These are phyloP conservation scores for Microctenopoma steveboyesi DNA, from an alignment of 2,797 vertebrate species.

Conservation along the genomic window DNA sequence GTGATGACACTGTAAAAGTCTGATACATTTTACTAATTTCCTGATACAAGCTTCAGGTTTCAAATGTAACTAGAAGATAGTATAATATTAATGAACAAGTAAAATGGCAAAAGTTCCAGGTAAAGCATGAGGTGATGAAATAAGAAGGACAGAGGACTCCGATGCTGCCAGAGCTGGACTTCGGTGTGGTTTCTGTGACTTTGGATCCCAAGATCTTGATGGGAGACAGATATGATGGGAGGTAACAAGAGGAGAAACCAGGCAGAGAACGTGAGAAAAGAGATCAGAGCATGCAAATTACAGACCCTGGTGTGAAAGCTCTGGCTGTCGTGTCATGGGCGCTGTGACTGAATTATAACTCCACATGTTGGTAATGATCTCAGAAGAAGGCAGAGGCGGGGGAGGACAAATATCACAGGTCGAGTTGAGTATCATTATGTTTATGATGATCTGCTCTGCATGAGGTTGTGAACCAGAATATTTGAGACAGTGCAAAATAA, in stretches of 20 bases:
- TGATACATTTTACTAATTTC: too few species aligned
- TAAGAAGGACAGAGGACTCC: background rate
- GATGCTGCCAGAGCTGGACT: background rate
- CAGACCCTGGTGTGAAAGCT: constrained; percentile 19
- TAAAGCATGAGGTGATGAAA: too few species aligned
- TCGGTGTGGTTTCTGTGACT: background rate
- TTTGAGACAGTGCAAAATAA: too few species aligned
- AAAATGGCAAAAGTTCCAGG: too few species aligned
- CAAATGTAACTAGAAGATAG: too few species aligned
- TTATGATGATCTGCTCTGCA: background rate
- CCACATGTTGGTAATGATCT: constrained; percentile 11
- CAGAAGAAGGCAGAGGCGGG: background rate
- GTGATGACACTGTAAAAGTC: too few species aligned
- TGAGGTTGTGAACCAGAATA: background rate
- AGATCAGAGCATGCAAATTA: constrained; percentile 24
- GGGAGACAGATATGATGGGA: background rate
- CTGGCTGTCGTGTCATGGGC: constrained; percentile 7
- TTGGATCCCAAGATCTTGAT: too few species aligned
- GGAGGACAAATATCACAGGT: background rate
- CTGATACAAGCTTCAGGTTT: too few species aligned
- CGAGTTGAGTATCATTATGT: background rate
- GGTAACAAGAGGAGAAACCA: background rate
- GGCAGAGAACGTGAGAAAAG: background rate
- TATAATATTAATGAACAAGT: background rate
- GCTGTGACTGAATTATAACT: constrained; percentile 14